Percentiles rank a stretch among this genome's conserved stretches.
phyloP scores from a whole-genome alignment of 1,140 invertebrate species.

The Solen grandis region DNA sequence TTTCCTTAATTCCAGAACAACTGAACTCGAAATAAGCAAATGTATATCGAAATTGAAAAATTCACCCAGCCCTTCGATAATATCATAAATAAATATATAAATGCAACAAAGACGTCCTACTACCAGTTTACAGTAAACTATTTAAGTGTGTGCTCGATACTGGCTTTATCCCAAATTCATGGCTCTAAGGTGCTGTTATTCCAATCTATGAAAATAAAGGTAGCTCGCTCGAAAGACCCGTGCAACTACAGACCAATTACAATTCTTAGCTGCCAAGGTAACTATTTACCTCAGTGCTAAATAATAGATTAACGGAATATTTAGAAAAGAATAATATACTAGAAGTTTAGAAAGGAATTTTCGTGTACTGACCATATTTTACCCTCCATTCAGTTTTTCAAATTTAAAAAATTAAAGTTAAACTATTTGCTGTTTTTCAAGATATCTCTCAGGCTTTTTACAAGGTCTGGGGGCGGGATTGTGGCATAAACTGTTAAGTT shows the following conservation, averaged over 20 bases:
- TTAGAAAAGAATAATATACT: too few species aligned
- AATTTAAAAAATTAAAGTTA: neutral
- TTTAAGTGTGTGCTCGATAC: too few species aligned
- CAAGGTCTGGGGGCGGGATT: neutral
- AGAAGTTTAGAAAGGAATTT: slow-evolving; percentile 2
- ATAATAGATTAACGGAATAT: neutral
- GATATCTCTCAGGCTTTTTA: slow-evolving; percentile 25
- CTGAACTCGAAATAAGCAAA: neutral
- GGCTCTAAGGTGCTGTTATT: neutral
- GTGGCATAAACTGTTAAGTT: slow-evolving; percentile 11
- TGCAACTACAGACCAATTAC: too few species aligned
- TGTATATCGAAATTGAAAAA: neutral
- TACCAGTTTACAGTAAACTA: neutral
- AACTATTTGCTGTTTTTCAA: slow-evolving; percentile 13
- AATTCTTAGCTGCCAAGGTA: slow-evolving; percentile 13
- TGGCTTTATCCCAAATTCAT: too few species aligned
- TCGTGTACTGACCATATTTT: slow-evolving; percentile 27
- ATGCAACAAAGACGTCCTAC: neutral
- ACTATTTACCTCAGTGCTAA: too few species aligned
- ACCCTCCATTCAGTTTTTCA: too few species aligned
- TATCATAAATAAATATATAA: slow-evolving; percentile 1
- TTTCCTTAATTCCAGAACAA: neutral
- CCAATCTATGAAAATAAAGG: slow-evolving; percentile 43
- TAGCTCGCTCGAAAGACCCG: neutral
- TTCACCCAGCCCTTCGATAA: neutral